Conservation (phyloP, 2,113 vertebrate species). For the Axis porcinus region DNA sequence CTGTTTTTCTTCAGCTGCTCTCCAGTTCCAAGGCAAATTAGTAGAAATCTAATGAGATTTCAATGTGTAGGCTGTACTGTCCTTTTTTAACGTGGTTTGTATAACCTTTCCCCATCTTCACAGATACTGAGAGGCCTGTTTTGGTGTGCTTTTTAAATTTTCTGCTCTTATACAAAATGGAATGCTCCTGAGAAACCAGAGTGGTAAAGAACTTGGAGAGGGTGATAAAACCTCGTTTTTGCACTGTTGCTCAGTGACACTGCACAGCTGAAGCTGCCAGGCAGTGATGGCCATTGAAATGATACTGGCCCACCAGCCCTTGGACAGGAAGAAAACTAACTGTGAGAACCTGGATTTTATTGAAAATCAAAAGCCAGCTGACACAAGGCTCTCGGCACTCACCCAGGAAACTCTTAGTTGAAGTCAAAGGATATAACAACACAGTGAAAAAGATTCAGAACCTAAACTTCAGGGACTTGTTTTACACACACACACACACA, state of each 20-base stretch:
- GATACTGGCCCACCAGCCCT: neutral
- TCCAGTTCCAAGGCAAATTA: neutral
- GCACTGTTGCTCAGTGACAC: neutral
- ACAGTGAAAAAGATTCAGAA: neutral
- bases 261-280: neutral
- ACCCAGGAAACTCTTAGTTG: neutral
- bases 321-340: neutral
- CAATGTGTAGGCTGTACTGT: neutral
- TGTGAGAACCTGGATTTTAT: neutral
- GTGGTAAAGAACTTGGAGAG: neutral
- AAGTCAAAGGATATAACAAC: neutral
- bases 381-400: neutral
- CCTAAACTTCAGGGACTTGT: neutral
- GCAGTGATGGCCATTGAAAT: neutral
- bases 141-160: neutral
- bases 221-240: neutral
- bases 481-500: neutral
- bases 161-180: neutral
- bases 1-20: neutral
- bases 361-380: constrained; percentile 54
- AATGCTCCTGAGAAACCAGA: neutral
- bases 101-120: neutral
- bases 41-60: neutral
- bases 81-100: neutral
- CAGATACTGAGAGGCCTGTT: neutral